Evolutionary conservation across 2,888 invertebrate species (phyloP), one percentile per base, ranked within the genome.

Genomic region (Adela reaumurella): DNA sequence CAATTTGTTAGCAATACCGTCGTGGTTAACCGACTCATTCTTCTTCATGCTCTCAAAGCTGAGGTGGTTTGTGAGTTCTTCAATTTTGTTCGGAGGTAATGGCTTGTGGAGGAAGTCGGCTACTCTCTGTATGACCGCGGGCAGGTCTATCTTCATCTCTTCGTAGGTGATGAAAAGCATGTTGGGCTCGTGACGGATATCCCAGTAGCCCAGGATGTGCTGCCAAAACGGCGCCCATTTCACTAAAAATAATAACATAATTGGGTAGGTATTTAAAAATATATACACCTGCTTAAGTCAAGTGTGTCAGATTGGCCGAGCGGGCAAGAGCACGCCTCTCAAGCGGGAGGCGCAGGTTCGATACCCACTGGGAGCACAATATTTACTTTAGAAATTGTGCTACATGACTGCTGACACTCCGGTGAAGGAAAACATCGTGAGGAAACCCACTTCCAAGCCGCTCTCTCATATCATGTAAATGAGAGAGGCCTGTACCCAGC

Each of bases 31-130:
- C 20, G 70, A 73, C 46, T 81, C 77, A 59, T 85, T 87, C 18
- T 74, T 71, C 55, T 74, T 73, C 62, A 87, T 79, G 51, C 63
- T 82, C 16, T 78, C 71, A 58, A 87, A 87, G 54, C 80, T 82
- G 47, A 86, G 78, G 55, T 85, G 83, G 0, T 73, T 58, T 0
- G 72, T 67, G 19, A 87, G 63, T 1, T 56, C 46, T 6, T 64
- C 54, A 4, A 84, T 58, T 53, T 84, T 65, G 1, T 68, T 65
- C 0, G 73, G 71, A 0, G 70, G 62, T 48, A 77, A 76, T 43
- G 61, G 53, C 43, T 62, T 68, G 1, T 73, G 70, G 5, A 85
- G 62, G 61, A 86, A 86, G 16, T 67, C 56, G 49, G 79, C 74
- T 14, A 84, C 68, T 8, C 64, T 64, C 11, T 58, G 63, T 11